phyloP scores from a whole-genome alignment of 2,888 invertebrate species.

The Metallyticus violacea region DNA sequence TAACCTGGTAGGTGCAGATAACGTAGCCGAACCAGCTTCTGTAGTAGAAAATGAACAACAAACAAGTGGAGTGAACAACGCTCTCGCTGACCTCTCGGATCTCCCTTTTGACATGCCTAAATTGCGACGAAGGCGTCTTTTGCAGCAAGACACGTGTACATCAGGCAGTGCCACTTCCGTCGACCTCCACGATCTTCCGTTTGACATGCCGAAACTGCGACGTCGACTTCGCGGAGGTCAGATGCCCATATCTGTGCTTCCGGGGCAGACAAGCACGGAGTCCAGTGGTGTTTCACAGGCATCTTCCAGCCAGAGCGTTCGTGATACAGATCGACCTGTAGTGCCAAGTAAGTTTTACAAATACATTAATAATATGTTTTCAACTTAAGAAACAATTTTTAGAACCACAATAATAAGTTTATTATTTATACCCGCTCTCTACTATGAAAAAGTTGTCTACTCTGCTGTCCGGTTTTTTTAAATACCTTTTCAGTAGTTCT shows the following conservation, averaged over 20 bases:
- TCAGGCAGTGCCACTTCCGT: constrained; percentile 70
- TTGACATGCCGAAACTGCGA: constrained; percentile 87
- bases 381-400: no score
- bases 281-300: constrained; percentile 73
- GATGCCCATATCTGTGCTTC: not conserved
- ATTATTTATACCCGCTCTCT: no score
- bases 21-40: constrained; percentile 45
- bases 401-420: no score
- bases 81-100: constrained; percentile 49
- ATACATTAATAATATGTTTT: not conserved
- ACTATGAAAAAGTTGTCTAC: no score
- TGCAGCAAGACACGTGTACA: constrained; percentile 59
- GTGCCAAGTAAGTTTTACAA: constrained; percentile 47
- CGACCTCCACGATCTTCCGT: constrained; percentile 78
- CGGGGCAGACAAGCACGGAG: constrained; percentile 53
- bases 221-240: constrained; percentile 59
- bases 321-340: constrained; percentile 63
- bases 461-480: no score
- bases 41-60: constrained; percentile 39
- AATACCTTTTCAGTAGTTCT: no score
- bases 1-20: constrained; percentile 43
- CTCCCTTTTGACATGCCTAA: constrained; percentile 91
- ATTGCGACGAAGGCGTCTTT: constrained; percentile 57
- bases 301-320: constrained; percentile 77
- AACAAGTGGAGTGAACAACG: constrained; percentile 6